Conservation (phyloP, 2,113 vertebrate genomes). For the Epinephelus moara region DNA sequence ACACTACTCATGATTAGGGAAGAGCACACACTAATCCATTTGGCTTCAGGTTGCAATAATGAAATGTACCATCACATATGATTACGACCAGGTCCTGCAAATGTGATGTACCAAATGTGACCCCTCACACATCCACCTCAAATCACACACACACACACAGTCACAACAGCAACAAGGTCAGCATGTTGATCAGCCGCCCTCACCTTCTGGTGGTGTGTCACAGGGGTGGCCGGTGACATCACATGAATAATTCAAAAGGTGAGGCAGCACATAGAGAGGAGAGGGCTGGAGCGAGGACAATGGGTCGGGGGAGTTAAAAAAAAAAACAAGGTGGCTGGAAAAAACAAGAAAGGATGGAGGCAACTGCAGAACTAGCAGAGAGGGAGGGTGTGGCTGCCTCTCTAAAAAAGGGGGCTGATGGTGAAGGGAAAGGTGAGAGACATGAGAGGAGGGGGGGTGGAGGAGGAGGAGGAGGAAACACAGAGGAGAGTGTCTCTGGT, state of each 20-base stretch:
- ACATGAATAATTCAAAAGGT: constrained; percentile 74
- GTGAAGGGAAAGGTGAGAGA: constrained; percentile 44
- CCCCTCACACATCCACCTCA: constrained; percentile 1
- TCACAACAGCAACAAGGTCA: constrained; percentile 39
- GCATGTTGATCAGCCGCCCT: constrained; percentile 33
- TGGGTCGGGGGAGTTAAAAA: background rate
- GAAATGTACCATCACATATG: constrained; percentile 31
- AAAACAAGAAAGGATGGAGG: constrained; percentile 24
- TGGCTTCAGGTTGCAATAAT: constrained; percentile 17
- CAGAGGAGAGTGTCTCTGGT: constrained; percentile 13
- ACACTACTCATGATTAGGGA: constrained; percentile 37
- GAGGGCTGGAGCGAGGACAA: constrained; percentile 7
- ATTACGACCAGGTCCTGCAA: background rate
- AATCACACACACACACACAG: background rate
- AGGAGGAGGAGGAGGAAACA: constrained; percentile 17
- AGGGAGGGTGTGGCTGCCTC: constrained; percentile 48
- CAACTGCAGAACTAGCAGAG: constrained; percentile 16
- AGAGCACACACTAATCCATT: constrained; percentile 17
- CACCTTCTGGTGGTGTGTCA: constrained; percentile 40
- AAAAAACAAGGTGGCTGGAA: constrained; percentile 5
- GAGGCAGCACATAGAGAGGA: constrained; percentile 20
- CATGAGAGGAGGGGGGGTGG: background rate
- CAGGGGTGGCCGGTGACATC: constrained; percentile 25
- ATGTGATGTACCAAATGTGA: constrained; percentile 12
- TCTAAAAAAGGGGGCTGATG: background rate